Evolutionary conservation across 1,140 invertebrate species (phyloP).

Genomic region (Atta texana): DNA sequence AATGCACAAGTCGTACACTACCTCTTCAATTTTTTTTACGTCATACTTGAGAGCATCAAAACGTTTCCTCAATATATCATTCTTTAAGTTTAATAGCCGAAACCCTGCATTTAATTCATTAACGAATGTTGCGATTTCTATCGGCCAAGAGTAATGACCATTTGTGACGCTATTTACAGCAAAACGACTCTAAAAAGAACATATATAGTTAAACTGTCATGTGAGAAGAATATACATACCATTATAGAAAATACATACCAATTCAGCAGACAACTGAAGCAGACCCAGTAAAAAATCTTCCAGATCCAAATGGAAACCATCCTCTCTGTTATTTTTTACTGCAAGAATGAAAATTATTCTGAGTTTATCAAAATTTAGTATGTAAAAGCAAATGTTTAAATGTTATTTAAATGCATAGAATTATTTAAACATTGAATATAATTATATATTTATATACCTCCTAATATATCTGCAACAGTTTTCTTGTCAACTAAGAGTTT

Average conservation of each 20-base stretch:
- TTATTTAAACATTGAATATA: constrained; percentile 32
- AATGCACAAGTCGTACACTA: constrained; percentile 97
- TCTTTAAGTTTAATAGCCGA: constrained; percentile 95
- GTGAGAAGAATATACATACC: background rate
- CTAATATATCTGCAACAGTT: constrained; percentile 92
- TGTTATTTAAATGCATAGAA: background rate
- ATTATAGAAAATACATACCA: constrained; percentile 87
- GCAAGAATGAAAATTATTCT: constrained; percentile 64
- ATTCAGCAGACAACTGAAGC: constrained; percentile 92
- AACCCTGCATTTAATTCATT: constrained; percentile 95
- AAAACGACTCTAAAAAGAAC: constrained; percentile 87
- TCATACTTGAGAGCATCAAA: constrained; percentile 97
- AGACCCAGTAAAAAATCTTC: constrained; percentile 96
- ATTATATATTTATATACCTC: constrained; percentile 86
- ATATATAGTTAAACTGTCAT: background rate
- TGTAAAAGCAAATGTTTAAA: background rate
- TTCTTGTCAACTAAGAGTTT: constrained; percentile 91
- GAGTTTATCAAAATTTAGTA: background rate
- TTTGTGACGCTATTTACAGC: constrained; percentile 95
- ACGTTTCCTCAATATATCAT: constrained; percentile 94
- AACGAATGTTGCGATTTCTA: constrained; percentile 94
- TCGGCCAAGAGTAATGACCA: constrained; percentile 93
- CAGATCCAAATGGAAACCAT: constrained; percentile 95
- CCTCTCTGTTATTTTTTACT: constrained; percentile 88
- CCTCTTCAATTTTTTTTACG: constrained; percentile 97